phyloP scores from a whole-genome alignment of 2,888 invertebrate genomes.

The Coenonympha arcania region DNA sequence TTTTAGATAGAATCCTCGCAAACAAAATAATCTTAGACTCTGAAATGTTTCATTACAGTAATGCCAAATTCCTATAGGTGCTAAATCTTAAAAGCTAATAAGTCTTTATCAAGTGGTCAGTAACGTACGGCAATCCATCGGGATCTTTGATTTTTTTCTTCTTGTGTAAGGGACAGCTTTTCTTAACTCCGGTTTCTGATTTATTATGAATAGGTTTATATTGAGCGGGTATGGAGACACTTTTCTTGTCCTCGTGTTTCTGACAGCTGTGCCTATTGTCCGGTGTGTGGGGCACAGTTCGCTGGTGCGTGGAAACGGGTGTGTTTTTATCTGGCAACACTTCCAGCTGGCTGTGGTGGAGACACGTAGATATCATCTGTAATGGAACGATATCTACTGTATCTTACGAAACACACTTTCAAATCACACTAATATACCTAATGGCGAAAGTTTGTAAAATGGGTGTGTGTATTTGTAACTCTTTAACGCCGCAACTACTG shows the following conservation, averaged over 20 bases:
- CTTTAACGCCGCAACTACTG: too few species aligned
- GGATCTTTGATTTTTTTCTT: slow-evolving; percentile 59
- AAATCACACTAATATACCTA: too few species aligned
- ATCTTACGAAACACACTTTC: too few species aligned
- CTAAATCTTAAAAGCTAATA: slow-evolving; percentile 39
- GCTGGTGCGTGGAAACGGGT: too few species aligned
- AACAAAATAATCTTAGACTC: too few species aligned
- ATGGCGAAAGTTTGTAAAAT: too few species aligned
- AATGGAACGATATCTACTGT: too few species aligned
- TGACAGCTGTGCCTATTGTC: slow-evolving; percentile 44
- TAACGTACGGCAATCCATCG: slow-evolving; percentile 48
- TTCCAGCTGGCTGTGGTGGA: slow-evolving; percentile 65
- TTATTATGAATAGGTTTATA: slow-evolving; percentile 64
- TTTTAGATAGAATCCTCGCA: too few species aligned
- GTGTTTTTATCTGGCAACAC: slow-evolving; percentile 48
- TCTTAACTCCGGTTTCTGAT: slow-evolving; percentile 57
- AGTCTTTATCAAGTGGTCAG: slow-evolving; percentile 68
- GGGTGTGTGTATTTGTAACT: too few species aligned
- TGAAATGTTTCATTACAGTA: neutral
- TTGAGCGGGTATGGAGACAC: slow-evolving; percentile 51
- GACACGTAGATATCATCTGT: slow-evolving; percentile 61
- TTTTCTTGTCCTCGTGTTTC: slow-evolving; percentile 48
- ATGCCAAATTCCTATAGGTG: neutral
- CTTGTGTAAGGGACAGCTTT: slow-evolving; percentile 58
- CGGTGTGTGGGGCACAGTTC: too few species aligned